These are phyloP conservation scores for Rynchops niger DNA, from an alignment of 2,113 vertebrate species.

Conservation along the genomic window DNA sequence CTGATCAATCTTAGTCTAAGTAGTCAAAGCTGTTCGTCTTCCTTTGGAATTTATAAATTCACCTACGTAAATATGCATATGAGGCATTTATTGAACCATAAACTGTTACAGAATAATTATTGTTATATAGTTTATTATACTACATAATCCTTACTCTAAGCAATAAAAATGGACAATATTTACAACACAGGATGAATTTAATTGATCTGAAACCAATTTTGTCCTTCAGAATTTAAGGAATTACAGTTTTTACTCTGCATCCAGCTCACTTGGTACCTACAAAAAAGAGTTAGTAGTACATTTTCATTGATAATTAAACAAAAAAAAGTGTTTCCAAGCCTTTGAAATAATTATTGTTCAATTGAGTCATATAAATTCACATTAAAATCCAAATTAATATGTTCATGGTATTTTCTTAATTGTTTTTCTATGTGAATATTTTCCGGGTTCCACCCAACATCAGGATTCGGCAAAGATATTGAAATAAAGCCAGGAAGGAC, in stretches of 20 bases:
- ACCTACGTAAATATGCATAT: neutral
- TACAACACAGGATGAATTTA: neutral
- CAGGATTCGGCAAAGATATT: neutral
- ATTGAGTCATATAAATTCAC: neutral
- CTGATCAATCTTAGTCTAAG: conserved; percentile 23
- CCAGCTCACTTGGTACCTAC: neutral
- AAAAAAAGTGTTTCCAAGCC: neutral
- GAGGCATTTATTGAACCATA: neutral
- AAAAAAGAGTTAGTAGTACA: neutral
- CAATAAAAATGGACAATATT: neutral
- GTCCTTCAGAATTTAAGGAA: neutral
- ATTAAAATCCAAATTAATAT: conserved; percentile 2
- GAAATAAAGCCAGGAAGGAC: conserved; percentile 20
- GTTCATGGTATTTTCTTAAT: conserved; percentile 26
- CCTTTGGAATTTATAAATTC: neutral
- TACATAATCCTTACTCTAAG: neutral
- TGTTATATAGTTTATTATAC: neutral
- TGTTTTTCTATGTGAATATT: conserved; percentile 25
- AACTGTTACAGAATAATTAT: neutral
- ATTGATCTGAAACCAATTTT: neutral
- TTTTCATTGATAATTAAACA: neutral
- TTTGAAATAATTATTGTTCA: neutral
- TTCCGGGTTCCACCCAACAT: conserved; percentile 26
- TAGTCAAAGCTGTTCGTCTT: conserved; percentile 21
- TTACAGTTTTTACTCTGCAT: neutral